Percentiles rank a stretch among this genome's conserved stretches.
Conservation (phyloP, 2,888 invertebrate genomes). For the Melanargia galathea region DNA sequence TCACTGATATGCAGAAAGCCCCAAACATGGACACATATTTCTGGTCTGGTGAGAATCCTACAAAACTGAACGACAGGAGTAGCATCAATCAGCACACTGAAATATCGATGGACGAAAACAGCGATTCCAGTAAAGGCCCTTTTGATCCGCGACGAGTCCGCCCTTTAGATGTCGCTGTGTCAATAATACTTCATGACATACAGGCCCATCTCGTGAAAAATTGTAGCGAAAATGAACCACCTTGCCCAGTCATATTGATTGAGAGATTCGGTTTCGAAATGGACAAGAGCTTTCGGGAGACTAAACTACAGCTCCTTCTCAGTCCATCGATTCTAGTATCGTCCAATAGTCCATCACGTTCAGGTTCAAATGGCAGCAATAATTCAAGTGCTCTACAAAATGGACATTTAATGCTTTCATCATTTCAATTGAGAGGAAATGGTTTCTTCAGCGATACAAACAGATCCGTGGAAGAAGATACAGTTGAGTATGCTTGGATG, state of each 20-base stretch:
- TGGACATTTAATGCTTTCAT: slow-evolving; percentile 92
- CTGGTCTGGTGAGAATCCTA: slow-evolving; percentile 68
- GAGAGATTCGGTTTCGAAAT: slow-evolving; percentile 98
- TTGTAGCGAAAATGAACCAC: slow-evolving; percentile 94
- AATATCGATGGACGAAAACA: slow-evolving; percentile 84
- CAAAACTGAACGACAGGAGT: slow-evolving; percentile 67
- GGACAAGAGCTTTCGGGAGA: slow-evolving; percentile 96
- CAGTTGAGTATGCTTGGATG: slow-evolving; percentile 98
- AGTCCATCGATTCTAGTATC: slow-evolving; percentile 94
- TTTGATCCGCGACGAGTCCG: slow-evolving; percentile 95
- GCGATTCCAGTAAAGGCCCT: slow-evolving; percentile 81
- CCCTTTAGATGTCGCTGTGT: slow-evolving; percentile 95
- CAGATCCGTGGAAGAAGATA: slow-evolving; percentile 94
- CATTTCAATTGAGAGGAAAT: slow-evolving; percentile 94
- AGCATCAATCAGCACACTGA: slow-evolving; percentile 77
- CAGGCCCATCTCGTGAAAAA: slow-evolving; percentile 97
- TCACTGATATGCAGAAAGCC: slow-evolving; percentile 93
- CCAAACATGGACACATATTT: slow-evolving; percentile 70
- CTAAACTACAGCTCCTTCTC: slow-evolving; percentile 92
- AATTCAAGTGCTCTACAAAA: slow-evolving; percentile 84
- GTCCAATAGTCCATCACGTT: slow-evolving; percentile 87
- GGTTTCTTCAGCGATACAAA: slow-evolving; percentile 98
- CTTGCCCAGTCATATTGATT: slow-evolving; percentile 93
- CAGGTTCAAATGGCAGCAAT: slow-evolving; percentile 64
- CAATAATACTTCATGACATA: slow-evolving; percentile 96